These are phyloP conservation scores for Sebastes vulpes DNA, from an alignment of 2,797 vertebrate species.

Conservation along the genomic window DNA sequence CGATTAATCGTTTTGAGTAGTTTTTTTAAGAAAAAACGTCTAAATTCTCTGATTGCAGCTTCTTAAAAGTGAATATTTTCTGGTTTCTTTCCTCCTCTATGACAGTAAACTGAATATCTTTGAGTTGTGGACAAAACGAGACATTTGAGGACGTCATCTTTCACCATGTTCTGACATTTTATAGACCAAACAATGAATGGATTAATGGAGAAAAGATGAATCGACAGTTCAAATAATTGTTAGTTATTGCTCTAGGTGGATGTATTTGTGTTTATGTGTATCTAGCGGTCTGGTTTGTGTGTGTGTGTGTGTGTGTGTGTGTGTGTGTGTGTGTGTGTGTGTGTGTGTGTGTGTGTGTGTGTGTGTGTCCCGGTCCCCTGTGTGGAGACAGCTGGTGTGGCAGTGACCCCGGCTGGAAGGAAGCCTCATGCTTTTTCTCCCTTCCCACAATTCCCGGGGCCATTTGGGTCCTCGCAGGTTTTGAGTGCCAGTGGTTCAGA, in stretches of 20 bases:
- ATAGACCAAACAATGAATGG: too few relatives aligned
- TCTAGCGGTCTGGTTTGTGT: neutral
- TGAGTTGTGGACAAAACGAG: too few relatives aligned
- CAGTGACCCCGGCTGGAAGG: constrained; percentile 57
- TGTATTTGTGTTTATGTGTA: constrained; percentile 3
- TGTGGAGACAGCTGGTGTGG: constrained; percentile 77
- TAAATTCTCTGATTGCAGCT: too few relatives aligned
- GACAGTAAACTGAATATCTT: too few relatives aligned
- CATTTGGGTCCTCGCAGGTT: constrained; percentile 49
- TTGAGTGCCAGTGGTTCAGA: constrained; percentile 21
- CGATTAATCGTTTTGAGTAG: too few relatives aligned
- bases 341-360: constrained; percentile 15
- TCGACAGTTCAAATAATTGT: neutral
- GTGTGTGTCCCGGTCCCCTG: constrained; percentile 58
- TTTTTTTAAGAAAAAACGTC: too few relatives aligned
- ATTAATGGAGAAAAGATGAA: neutral
- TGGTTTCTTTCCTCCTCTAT: too few relatives aligned
- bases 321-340: neutral
- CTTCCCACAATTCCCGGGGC: constrained; percentile 48
- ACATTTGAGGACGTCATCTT: too few relatives aligned
- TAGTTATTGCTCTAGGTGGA: neutral
- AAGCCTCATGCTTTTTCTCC: constrained; percentile 56
- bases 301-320: constrained; percentile 9
- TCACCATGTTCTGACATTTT: too few relatives aligned
- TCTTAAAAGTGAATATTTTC: too few relatives aligned